Percentiles rank a stretch among this genome's conserved stretches.
phyloP scores from a whole-genome alignment of 35 echinoderm and acorn worm species.

The Lytechinus variegatus region DNA sequence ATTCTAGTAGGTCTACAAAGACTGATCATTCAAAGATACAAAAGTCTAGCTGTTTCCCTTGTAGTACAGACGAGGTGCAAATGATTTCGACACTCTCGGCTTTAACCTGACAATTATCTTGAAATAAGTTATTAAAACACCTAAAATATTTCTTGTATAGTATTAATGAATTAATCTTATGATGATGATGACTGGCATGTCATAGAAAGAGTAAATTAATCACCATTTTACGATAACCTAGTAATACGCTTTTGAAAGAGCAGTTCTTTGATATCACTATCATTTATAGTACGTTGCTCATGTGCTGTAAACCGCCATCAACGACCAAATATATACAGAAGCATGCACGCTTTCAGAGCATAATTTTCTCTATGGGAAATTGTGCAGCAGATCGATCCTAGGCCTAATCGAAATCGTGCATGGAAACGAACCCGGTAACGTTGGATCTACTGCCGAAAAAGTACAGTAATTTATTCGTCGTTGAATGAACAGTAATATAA shows the following conservation, averaged over 20 bases:
- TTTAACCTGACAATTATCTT: neutral
- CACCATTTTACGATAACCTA: too few species aligned
- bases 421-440: neutral
- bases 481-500: neutral
- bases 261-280: neutral
- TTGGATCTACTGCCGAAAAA: too few species aligned
- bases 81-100: neutral
- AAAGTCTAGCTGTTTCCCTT: neutral
- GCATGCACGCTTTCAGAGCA: neutral
- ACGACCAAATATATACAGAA: neutral
- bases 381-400: neutral
- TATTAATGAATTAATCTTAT: too few species aligned
- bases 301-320: neutral
- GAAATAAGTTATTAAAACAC: too few species aligned
- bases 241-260: neutral
- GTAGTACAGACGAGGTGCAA: neutral
- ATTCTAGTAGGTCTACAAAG: neutral
- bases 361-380: neutral
- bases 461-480: neutral
- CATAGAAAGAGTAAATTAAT: too few species aligned
- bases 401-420: neutral
- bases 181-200: too few species aligned
- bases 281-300: neutral
- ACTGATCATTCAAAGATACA: neutral
- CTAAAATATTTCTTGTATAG: too few species aligned